Percentiles rank a stretch among this genome's conserved stretches.
Conservation (phyloP, 1,140 invertebrate species). For the Bombus waltoni region DNA sequence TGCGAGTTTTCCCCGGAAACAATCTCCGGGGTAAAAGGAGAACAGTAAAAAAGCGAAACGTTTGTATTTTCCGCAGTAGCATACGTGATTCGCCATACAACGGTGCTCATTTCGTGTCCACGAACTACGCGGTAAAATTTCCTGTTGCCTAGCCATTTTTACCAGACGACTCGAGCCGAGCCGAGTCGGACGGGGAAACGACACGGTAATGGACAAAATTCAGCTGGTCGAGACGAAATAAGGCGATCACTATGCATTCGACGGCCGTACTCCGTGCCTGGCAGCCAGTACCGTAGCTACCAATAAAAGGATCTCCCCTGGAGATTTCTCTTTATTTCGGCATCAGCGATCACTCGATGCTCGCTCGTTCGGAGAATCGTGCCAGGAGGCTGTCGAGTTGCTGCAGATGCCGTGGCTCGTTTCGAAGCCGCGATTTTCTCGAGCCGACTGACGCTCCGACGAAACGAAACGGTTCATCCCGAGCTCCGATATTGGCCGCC, state of each 20-base stretch:
- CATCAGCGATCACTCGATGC: slow-evolving; percentile 58
- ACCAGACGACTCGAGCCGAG: background rate
- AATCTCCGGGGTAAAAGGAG: background rate
- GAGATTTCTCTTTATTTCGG: slow-evolving; percentile 65
- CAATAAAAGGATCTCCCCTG: slow-evolving; percentile 49
- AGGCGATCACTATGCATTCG: slow-evolving; percentile 72
- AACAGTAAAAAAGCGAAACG: slow-evolving; percentile 15
- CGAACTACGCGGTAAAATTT: slow-evolving; percentile 13
- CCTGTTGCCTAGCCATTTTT: slow-evolving; percentile 26
- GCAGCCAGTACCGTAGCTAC: slow-evolving; percentile 18
- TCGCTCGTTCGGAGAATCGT: slow-evolving; percentile 9
- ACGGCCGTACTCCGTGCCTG: slow-evolving; percentile 21
- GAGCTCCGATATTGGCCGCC: background rate
- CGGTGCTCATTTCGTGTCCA: background rate
- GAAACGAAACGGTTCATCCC: slow-evolving; percentile 1
- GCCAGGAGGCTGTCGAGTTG: slow-evolving; percentile 21
- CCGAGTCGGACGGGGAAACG: background rate
- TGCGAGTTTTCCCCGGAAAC: no score
- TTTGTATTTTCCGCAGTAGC: slow-evolving; percentile 17
- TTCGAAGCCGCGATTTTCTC: slow-evolving; percentile 8
- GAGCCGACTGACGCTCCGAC: background rate
- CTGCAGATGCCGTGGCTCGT: slow-evolving; percentile 39
- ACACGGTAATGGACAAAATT: slow-evolving; percentile 51
- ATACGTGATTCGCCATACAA: slow-evolving; percentile 52
- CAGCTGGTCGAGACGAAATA: slow-evolving; percentile 56